phyloP scores from a whole-genome alignment of 2,888 invertebrate species.

The Catotricha subobsoleta region DNA sequence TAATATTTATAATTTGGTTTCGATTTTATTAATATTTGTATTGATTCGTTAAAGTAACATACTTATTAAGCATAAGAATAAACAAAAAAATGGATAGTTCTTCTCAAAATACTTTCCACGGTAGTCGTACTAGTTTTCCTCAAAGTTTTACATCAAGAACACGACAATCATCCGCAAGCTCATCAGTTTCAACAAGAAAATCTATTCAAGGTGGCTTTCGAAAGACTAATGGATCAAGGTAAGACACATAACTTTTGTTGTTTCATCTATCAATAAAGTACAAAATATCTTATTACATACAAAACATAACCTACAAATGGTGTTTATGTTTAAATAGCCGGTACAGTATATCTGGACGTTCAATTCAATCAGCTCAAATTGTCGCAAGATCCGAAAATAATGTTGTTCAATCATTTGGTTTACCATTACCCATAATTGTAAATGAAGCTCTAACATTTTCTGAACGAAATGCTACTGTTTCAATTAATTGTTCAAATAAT shows the following conservation, averaged over 20 bases:
- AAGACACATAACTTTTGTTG: not conserved
- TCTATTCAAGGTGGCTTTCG: constrained; percentile 19
- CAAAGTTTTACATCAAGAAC: constrained; percentile 14
- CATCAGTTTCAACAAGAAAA: constrained; percentile 17
- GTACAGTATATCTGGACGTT: constrained; percentile 39
- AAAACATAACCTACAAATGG: constrained; percentile 1
- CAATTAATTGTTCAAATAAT: constrained; percentile 33
- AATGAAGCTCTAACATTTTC: constrained; percentile 75
- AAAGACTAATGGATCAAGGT: constrained; percentile 18
- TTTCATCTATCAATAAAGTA: not conserved
- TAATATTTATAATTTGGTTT: no score
- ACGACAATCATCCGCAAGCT: constrained; percentile 16
- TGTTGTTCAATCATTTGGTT: constrained; percentile 61
- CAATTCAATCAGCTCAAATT: constrained; percentile 51
- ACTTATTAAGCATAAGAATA: no score
- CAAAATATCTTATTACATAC: not conserved
- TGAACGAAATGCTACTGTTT: constrained; percentile 35
- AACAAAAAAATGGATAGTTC: constrained; percentile 2
- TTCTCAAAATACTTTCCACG: not conserved
- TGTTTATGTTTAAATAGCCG: constrained; percentile 21
- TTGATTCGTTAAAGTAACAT: no score
- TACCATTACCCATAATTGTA: constrained; percentile 68
- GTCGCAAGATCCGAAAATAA: constrained; percentile 57
- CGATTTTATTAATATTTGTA: no score
- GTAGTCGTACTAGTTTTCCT: not conserved